Evolutionary conservation across 2,888 invertebrate species (phyloP).

Genomic region (Euclidia mi): DNA sequence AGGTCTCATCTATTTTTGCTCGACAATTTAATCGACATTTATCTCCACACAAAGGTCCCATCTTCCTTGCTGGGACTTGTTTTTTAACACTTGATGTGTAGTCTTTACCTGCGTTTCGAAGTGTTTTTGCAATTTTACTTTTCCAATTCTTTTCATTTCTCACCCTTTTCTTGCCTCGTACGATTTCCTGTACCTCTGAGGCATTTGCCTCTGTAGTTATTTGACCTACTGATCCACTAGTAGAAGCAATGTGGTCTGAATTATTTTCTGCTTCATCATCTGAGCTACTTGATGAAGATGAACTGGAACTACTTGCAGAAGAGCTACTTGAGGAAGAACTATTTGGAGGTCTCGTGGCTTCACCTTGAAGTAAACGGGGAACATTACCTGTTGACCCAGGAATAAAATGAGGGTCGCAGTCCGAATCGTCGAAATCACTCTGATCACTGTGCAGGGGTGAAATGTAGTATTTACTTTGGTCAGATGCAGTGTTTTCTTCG

Average conservation of each 20-base stretch:
- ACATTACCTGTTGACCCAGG: conserved; percentile 13
- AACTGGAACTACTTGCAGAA: conserved; percentile 20
- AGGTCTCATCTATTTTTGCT: too few species aligned
- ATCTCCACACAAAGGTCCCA: too few species aligned
- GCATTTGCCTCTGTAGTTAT: conserved; percentile 10
- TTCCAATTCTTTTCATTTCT: conserved; percentile 10
- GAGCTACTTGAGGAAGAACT: conserved; percentile 31
- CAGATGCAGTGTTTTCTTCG: conserved; percentile 26
- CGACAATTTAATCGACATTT: too few species aligned
- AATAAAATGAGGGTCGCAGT: conserved; percentile 25
- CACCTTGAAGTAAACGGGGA: conserved; percentile 25
- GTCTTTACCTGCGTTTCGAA: conserved; percentile 17
- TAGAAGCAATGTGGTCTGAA: conserved; percentile 14
- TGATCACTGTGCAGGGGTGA: conserved; percentile 24
- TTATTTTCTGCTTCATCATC: conserved; percentile 17
- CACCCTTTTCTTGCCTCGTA: conserved; percentile 10
- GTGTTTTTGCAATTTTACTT: conserved; percentile 24
- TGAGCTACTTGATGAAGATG: conserved; percentile 19
- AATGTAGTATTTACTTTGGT: conserved; percentile 37
- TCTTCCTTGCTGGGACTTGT: too few species aligned
- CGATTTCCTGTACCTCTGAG: conserved; percentile 24
- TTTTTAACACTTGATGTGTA: conserved; percentile 20
- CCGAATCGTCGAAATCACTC: conserved; percentile 32
- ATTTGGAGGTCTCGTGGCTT: conserved; percentile 25
- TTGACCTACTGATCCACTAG: conserved; percentile 21